phyloP scores from a whole-genome alignment of 1,140 invertebrate species.

The Diorhabda sublineata region DNA sequence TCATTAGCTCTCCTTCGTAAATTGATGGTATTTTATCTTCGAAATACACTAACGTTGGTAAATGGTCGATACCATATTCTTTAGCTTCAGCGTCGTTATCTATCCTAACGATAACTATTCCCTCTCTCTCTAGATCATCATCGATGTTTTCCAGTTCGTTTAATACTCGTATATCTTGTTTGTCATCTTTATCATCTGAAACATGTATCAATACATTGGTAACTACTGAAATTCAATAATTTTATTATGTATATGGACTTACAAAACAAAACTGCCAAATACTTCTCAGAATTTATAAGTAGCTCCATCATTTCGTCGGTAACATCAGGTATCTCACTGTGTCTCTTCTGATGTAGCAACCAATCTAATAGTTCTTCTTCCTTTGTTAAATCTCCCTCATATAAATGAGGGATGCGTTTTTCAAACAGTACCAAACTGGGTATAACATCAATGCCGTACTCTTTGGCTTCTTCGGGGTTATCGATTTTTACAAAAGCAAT shows the following conservation, averaged over 20 bases:
- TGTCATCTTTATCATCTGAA: conserved; percentile 84
- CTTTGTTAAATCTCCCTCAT: conserved; percentile 87
- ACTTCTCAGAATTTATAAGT: conserved; percentile 74
- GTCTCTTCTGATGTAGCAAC: conserved; percentile 83
- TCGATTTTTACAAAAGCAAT: conserved; percentile 93
- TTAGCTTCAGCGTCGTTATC: conserved; percentile 84
- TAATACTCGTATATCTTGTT: conserved; percentile 80
- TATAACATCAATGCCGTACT: conserved; percentile 79
- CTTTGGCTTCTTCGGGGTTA: conserved; percentile 81
- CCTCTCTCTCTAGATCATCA: conserved; percentile 85
- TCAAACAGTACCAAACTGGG: conserved; percentile 85
- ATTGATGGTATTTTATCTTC: conserved; percentile 88
- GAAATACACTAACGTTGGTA: conserved; percentile 85
- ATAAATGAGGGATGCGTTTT: conserved; percentile 81
- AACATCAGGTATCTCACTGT: conserved; percentile 87
- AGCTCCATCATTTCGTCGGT: conserved; percentile 93
- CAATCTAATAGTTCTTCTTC: conserved; percentile 86
- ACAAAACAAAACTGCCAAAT: conserved; percentile 83
- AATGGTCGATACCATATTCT: conserved; percentile 85
- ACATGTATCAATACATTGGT: conserved; percentile 10
- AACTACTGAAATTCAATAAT: neutral
- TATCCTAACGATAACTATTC: conserved; percentile 84
- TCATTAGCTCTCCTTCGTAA: conserved; percentile 87
- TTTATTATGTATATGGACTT: conserved; percentile 46
- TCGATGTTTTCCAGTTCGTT: conserved; percentile 91